Evolutionary conservation across 2,888 invertebrate species (phyloP).

Genomic region (Hirtodrosophila confusa): DNA sequence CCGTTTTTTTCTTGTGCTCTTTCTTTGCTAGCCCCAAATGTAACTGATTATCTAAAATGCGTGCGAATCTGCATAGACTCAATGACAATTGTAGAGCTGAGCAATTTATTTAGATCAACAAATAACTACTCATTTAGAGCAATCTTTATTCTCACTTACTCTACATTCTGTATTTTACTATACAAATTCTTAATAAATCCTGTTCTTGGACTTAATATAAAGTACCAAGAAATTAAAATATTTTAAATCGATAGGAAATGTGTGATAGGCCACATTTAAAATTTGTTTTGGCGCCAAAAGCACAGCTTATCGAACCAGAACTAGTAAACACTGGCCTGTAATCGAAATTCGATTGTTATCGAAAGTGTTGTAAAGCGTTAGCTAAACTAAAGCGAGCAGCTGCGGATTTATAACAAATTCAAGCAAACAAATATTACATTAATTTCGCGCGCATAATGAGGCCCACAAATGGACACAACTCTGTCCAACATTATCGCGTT

Average conservation of each 20-base stretch:
- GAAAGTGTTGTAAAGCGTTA: neutral
- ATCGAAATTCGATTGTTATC: slow-evolving; percentile 18
- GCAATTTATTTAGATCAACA: slow-evolving; percentile 40
- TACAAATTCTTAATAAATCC: no score
- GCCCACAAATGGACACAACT: neutral
- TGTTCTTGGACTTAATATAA: no score
- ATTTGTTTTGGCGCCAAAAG: neutral
- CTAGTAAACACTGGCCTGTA: neutral
- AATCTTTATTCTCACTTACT: slow-evolving; percentile 8
- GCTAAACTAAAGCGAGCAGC: slow-evolving; percentile 18
- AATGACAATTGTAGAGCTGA: slow-evolving; percentile 48
- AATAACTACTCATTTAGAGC: neutral
- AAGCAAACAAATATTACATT: slow-evolving; percentile 13
- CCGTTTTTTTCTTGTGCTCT: slow-evolving; percentile 37
- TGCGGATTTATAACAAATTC: slow-evolving; percentile 3
- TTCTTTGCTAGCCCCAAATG: slow-evolving; percentile 35
- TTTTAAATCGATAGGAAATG: neutral
- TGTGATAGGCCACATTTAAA: neutral
- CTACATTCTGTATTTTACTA: slow-evolving; percentile 2
- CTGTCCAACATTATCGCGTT: neutral
- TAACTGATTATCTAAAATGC: slow-evolving; percentile 63
- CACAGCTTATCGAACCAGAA: slow-evolving; percentile 5
- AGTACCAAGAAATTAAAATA: no score
- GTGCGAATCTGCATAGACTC: slow-evolving; percentile 53
- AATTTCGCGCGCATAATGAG: slow-evolving; percentile 14